phyloP scores from a whole-genome alignment of 2,797 vertebrate species.

The Tachyglossus aculeatus region DNA sequence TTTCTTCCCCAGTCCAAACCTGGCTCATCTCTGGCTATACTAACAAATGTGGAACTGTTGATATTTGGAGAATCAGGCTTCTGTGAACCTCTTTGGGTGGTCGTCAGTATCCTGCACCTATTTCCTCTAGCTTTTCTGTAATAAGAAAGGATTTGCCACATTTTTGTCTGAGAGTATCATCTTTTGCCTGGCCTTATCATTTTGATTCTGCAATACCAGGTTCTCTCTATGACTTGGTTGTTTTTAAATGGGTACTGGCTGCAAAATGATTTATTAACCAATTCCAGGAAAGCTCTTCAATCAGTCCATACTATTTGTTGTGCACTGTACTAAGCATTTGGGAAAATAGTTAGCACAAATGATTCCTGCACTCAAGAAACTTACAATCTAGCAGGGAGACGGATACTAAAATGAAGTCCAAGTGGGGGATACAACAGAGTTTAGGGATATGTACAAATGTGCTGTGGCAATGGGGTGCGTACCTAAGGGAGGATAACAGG shows the following conservation, averaged over 20 bases:
- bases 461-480: too few relatives aligned
- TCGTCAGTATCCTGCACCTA: not conserved
- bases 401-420: too few relatives aligned
- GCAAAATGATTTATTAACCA: constrained; percentile 11
- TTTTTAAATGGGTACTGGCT: not conserved
- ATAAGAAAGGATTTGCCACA: constrained; percentile 29
- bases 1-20: constrained; percentile 40
- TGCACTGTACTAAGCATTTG: too few relatives aligned
- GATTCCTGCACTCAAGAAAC: too few relatives aligned
- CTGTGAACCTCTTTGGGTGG: not conserved
- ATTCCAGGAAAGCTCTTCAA: not conserved
- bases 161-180: not conserved
- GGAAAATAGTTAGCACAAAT: too few relatives aligned
- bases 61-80: not conserved
- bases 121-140: constrained; percentile 34
- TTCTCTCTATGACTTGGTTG: constrained; percentile 10
- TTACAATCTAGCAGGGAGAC: too few relatives aligned
- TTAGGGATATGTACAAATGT: too few relatives aligned
- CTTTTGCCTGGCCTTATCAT: not conserved
- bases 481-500: too few relatives aligned
- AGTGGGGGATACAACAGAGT: too few relatives aligned
- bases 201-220: constrained; percentile 23
- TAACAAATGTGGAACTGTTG: constrained; percentile 13
- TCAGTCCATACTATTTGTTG: not conserved
- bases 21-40: constrained; percentile 26